These are phyloP conservation scores for Furnarius figulus DNA, from an alignment of 2,113 vertebrate species.

Conservation along the genomic window DNA sequence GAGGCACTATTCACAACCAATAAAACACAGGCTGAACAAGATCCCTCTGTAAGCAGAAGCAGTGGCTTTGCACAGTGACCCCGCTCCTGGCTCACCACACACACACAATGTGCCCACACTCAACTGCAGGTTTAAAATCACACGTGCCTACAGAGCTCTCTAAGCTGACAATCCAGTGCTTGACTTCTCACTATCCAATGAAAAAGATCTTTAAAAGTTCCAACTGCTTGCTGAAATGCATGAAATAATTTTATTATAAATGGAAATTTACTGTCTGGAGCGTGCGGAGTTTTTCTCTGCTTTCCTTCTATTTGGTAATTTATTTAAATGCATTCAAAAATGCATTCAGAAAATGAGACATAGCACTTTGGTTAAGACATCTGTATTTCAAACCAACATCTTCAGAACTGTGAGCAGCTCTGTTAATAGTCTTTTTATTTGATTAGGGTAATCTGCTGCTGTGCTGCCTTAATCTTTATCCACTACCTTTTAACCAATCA, in stretches of 20 bases:
- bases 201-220: neutral
- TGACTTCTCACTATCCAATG: neutral
- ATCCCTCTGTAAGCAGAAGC: neutral
- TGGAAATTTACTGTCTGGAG: conserved; percentile 70
- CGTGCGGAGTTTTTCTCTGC: conserved; percentile 41
- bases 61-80: neutral
- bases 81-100: rapidly evolving
- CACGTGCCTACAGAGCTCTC: neutral
- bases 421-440: conserved; percentile 69
- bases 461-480: conserved; percentile 59
- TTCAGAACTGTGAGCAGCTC: conserved; percentile 48
- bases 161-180: neutral
- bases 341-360: conserved; percentile 75
- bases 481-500: conserved; percentile 71
- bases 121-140: neutral
- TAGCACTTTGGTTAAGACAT: conserved; percentile 73
- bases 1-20: neutral
- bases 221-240: conserved; percentile 35
- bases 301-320: conserved; percentile 72
- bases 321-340: conserved; percentile 75
- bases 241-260: conserved; percentile 70
- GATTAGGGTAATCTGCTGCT: conserved; percentile 69
- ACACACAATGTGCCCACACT: rapidly evolving
- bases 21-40: rapidly evolving
- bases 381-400: conserved; percentile 75